Percentiles rank a stretch among this genome's conserved stretches.
phyloP scores from a whole-genome alignment of 30 jellyfish, hydroid and myxozoan species.

The Aurelia sp. region DNA sequence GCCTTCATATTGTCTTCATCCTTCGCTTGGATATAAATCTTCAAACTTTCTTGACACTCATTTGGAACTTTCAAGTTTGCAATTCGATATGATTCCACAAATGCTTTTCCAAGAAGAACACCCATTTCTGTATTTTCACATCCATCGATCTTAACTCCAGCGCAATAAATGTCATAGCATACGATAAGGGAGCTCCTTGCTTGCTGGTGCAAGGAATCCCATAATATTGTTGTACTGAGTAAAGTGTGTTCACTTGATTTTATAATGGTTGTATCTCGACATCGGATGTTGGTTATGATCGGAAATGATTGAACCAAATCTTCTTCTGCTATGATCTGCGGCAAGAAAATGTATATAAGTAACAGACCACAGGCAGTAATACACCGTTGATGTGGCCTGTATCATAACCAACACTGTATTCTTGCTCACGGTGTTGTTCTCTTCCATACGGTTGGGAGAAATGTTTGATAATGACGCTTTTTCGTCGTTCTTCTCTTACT shows the following conservation, averaged over 20 bases:
- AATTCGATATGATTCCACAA: conserved; percentile 39
- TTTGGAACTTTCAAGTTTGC: conserved; percentile 8
- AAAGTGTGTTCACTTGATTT: neutral
- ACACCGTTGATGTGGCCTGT: too few species aligned
- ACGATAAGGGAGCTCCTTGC: neutral
- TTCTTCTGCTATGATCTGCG: neutral
- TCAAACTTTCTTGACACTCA: neutral
- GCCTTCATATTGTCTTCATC: conserved; percentile 29
- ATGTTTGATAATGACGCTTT: too few species aligned
- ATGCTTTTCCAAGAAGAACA: conserved; percentile 40
- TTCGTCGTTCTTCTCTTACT: too few species aligned
- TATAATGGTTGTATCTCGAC: conserved; percentile 29
- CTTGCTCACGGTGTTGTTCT: too few species aligned
- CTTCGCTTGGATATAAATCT: conserved; percentile 23
- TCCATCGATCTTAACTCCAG: neutral
- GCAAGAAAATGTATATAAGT: too few species aligned
- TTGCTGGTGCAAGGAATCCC: conserved; percentile 8
- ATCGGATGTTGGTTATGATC: conserved; percentile 36
- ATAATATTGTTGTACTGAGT: conserved; percentile 37
- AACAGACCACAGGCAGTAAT: too few species aligned
- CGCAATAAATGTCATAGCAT: conserved; percentile 29
- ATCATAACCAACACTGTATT: too few species aligned
- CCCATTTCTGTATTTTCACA: conserved; percentile 11
- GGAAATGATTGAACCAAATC: conserved; percentile 39
- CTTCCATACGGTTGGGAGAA: too few species aligned